Evolutionary conservation across 2,113 vertebrate species (phyloP).

Genomic region (Poecile atricapillus): DNA sequence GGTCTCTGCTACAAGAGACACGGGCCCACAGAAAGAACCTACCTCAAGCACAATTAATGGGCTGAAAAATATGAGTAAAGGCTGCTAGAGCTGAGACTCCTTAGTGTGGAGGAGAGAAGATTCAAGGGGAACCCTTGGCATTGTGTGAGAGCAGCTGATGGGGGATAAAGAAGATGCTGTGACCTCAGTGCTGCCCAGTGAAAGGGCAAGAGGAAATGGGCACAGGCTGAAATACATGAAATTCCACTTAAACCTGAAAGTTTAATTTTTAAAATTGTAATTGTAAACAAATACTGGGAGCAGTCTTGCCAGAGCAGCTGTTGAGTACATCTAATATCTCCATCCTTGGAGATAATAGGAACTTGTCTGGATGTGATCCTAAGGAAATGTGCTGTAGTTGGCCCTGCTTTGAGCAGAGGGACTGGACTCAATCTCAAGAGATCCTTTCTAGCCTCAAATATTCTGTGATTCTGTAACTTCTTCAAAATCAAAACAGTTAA

Average conservation of each 20-base stretch:
- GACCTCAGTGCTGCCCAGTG: not conserved
- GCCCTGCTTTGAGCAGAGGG: not conserved
- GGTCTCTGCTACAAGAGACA: not conserved
- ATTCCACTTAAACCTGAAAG: not conserved
- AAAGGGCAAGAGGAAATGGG: not conserved
- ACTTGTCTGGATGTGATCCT: not conserved
- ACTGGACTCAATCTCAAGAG: not conserved
- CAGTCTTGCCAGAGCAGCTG: not conserved
- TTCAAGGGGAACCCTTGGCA: not conserved
- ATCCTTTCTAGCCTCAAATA: not conserved
- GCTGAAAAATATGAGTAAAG: not conserved
- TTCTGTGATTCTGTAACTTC: not conserved
- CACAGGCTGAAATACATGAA: not conserved
- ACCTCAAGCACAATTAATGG: not conserved
- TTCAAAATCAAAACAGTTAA: not conserved
- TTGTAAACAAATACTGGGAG: not conserved
- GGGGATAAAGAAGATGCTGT: not conserved
- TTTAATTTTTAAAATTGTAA: fast-evolving
- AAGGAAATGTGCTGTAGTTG: not conserved
- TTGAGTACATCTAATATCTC: not conserved
- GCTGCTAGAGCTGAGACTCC: not conserved
- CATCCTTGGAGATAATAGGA: not conserved
- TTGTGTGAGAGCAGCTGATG: not conserved
- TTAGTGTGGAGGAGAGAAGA: not conserved
- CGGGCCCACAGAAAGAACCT: not conserved